phyloP scores from a whole-genome alignment of 2,113 vertebrate genomes.

The Anser brachyrhynchus region DNA sequence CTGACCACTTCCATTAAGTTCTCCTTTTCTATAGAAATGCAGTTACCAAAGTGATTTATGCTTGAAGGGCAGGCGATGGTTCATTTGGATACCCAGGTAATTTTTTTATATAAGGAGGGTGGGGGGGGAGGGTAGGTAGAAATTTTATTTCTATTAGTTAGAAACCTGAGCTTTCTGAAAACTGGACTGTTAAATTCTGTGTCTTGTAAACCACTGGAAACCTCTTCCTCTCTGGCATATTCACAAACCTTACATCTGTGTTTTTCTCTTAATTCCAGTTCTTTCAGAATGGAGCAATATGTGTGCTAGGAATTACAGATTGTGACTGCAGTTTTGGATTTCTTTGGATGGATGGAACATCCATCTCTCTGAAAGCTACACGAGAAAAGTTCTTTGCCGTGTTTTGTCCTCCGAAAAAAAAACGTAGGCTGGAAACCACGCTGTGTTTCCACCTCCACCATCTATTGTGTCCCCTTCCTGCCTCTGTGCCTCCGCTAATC shows the following conservation, averaged over 20 bases:
- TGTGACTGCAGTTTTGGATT: background rate
- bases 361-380: background rate
- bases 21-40: background rate
- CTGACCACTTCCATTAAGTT: background rate
- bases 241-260: background rate
- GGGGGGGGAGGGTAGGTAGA: background rate
- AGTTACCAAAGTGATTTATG: background rate
- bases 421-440: background rate
- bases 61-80: background rate
- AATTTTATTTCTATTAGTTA: background rate
- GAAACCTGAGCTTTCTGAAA: background rate
- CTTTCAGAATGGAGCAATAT: background rate
- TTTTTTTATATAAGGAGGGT: background rate
- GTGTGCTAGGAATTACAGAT: background rate
- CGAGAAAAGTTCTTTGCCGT: background rate
- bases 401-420: background rate
- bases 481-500: background rate
- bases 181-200: background rate
- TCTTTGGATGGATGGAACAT: background rate
- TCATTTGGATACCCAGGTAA: background rate
- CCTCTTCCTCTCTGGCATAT: background rate
- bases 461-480: background rate
- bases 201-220: background rate
- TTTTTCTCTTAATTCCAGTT: background rate
- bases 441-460: background rate